phyloP scores from a whole-genome alignment of 2,113 vertebrate genomes.

The Tenebrosternarchus preto region DNA sequence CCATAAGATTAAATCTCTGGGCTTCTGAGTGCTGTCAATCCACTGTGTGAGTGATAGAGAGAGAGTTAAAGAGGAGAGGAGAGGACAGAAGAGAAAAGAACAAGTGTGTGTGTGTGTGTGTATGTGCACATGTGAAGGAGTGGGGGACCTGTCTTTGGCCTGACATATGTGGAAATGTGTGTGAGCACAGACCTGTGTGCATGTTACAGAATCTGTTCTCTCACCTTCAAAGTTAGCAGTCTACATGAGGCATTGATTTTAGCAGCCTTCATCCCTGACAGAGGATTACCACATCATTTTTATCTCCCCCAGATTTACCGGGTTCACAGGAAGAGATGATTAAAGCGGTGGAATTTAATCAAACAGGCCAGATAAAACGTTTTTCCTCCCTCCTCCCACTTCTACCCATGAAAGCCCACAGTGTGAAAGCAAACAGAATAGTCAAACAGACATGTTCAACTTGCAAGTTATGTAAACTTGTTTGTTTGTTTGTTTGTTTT shows the following conservation, averaged over 20 bases:
- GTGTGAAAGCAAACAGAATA: slow-evolving; percentile 7
- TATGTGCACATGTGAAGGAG: not conserved
- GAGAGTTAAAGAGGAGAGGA: slow-evolving; percentile 8
- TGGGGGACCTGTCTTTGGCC: too few relatives aligned
- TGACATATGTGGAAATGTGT: not conserved
- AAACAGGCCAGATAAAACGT: slow-evolving; percentile 25
- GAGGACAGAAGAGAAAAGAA: not conserved
- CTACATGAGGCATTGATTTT: slow-evolving; percentile 65
- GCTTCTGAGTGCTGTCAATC: slow-evolving; percentile 69
- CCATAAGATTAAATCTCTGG: slow-evolving; percentile 72
- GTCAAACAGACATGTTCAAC: not conserved
- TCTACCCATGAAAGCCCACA: slow-evolving; percentile 24
- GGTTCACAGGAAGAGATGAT: slow-evolving; percentile 70
- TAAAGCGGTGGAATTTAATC: slow-evolving; percentile 60
- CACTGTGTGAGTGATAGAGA: slow-evolving; percentile 19
- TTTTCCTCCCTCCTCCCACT: slow-evolving; percentile 1
- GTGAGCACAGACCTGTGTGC: slow-evolving; percentile 6
- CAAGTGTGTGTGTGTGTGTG: slow-evolving; percentile 21
- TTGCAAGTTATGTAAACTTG: not conserved
- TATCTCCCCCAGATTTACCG: slow-evolving; percentile 65
- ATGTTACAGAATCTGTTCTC: slow-evolving; percentile 53
- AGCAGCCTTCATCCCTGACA: slow-evolving; percentile 59
- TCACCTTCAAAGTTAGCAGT: slow-evolving; percentile 57
- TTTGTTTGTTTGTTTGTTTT: not conserved
- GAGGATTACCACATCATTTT: slow-evolving; percentile 64